Conservation (phyloP, 2,797 vertebrate species). For the Pelodytes ibericus region DNA sequence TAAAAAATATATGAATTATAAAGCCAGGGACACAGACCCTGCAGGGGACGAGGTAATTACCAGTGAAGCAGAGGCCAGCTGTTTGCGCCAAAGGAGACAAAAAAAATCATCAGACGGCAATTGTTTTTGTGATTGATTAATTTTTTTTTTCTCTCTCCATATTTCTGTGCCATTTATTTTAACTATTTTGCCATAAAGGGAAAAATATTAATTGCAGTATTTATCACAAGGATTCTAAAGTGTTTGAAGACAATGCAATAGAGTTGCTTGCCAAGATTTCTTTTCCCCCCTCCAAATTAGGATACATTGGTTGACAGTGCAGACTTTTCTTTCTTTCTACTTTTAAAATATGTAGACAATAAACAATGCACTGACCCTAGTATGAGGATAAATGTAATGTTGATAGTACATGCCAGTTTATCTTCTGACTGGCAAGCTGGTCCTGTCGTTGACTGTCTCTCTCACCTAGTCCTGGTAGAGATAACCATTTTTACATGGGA, state of each 20-base stretch:
- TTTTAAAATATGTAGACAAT: no score
- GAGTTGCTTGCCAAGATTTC: not conserved
- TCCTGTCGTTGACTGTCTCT: no score
- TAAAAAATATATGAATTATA: conserved; percentile 50
- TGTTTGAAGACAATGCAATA: not conserved
- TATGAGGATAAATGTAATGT: no score
- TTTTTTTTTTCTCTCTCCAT: not conserved
- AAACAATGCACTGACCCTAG: no score
- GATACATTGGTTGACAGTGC: not conserved
- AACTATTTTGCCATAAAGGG: not conserved
- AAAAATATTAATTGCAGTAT: not conserved
- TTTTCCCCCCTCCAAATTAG: not conserved
- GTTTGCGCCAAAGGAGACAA: conserved; percentile 27
- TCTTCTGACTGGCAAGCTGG: no score
- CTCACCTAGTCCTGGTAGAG: no score
- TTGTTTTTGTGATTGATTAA: conserved; percentile 26
- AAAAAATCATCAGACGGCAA: conserved; percentile 29
- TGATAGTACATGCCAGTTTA: no score
- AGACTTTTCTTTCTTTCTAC: no score
- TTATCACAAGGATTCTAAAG: not conserved
- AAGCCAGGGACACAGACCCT: conserved; percentile 16
- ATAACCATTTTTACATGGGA: no score
- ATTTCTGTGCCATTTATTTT: conserved; percentile 9
- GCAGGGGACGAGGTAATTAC: conserved; percentile 39
- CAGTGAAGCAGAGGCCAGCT: conserved; percentile 42